These are phyloP conservation scores for Gallinago paraguaiae DNA, from an alignment of 2,113 vertebrate species.

Conservation along the genomic window DNA sequence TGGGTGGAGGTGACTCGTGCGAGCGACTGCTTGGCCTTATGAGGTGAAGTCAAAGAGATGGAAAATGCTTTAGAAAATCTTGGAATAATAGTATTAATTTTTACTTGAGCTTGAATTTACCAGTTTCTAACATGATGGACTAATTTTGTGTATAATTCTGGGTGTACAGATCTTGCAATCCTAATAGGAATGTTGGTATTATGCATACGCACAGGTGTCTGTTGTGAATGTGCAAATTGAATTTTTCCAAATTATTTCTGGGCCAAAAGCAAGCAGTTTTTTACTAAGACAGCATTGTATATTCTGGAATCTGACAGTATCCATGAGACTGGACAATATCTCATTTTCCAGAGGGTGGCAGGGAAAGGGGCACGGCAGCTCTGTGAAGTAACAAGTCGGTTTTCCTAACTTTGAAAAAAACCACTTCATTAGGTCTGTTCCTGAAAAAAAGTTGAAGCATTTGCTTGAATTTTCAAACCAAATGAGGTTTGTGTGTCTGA, in stretches of 20 bases:
- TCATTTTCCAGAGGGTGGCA: neutral
- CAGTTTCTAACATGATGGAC: neutral
- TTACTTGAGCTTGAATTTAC: neutral
- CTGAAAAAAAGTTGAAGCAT: neutral
- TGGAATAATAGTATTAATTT: neutral
- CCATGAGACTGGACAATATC: neutral
- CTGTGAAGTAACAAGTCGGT: neutral
- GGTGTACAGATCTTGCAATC: neutral
- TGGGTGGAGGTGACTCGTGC: neutral
- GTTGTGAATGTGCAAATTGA: neutral
- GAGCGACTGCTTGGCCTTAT: neutral
- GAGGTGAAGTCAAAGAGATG: neutral
- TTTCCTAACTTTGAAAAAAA: neutral
- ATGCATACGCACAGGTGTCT: fast-evolving
- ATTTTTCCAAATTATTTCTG: neutral
- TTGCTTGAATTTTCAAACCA: conserved; percentile 29
- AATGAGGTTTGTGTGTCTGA: neutral
- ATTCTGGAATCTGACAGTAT: neutral
- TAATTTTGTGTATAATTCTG: neutral
- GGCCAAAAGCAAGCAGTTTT: neutral
- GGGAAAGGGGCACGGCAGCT: neutral
- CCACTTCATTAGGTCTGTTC: neutral
- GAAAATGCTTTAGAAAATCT: neutral
- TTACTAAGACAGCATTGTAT: too few species aligned
- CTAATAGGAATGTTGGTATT: fast-evolving